Base-by-base conservation (phyloP, 2,113 vertebrate species). In the Caretta caretta region DNA sequence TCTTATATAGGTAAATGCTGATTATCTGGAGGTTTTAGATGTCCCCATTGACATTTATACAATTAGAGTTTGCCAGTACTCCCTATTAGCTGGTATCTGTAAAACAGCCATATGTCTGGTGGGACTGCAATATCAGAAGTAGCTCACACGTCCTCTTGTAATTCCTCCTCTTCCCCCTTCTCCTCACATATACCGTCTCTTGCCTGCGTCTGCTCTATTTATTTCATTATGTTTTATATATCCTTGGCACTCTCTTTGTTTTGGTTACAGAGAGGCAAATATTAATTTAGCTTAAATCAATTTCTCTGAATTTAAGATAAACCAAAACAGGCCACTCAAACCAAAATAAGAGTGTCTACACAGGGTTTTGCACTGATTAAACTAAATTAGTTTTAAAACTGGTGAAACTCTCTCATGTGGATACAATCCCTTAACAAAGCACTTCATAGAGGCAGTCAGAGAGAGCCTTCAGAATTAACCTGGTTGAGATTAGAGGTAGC, bases 381-480 rank as follows among this genome's bases (percentile, higher is more conserved):
- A 93, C 93, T 92, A 78, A n/a, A 10, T 87, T 56, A 5, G 48
- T 65, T 95, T 92, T 50, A 24, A 91, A 94, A 95, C 62, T 17
- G 88, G 12, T 20, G 38, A 90, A 87, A 57, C 25, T 87, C 78
- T 88, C 94, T 59, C 38, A 88, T 91, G 82, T 12, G 80, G 92
- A 84, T 59, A 72, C 38, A 86, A 84, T 82, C 83, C 84, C 1
- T 7, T 75, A 75, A 24, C 35, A 22, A 42, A 46, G 72, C 72
- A 38, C 72, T 10, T 75, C 9, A 75, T 19, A 75, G 72, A 42
- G 17, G 19, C 31, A 62, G 57, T 62, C 27, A 57, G 22, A 86
- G 46, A 93, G 78, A 94, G 80, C 87, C 80, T 93, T 95, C 85
- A 86, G 51, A 95, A 86, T 78, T 86, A 92, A 90, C 8, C 38